phyloP scores from a whole-genome alignment of 2,113 vertebrate species.

The Dendropsophus ebraccatus region DNA sequence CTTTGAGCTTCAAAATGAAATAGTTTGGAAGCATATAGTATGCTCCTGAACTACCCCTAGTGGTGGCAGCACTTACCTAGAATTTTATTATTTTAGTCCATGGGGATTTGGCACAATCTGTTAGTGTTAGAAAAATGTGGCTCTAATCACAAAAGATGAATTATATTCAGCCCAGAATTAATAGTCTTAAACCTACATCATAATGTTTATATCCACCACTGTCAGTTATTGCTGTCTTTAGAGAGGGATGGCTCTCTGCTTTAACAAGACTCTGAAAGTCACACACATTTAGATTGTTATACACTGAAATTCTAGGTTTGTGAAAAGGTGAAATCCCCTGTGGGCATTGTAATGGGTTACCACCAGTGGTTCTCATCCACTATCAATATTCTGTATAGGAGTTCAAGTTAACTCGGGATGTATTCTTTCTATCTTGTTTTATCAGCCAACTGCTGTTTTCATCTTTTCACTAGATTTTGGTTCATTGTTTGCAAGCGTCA shows the following conservation, averaged over 20 bases:
- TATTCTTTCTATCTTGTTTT: neutral
- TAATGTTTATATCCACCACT: neutral
- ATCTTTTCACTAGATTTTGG: neutral
- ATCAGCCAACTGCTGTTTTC: neutral
- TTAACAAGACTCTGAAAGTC: neutral
- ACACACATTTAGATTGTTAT: neutral
- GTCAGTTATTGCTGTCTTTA: neutral
- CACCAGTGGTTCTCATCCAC: neutral
- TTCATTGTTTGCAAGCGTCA: neutral
- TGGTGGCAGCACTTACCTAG: too few species aligned
- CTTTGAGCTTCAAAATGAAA: too few species aligned
- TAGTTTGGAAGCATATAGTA: too few species aligned
- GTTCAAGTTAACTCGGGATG: too few species aligned
- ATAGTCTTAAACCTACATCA: neutral
- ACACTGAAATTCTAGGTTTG: neutral
- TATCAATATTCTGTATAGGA: too few species aligned
- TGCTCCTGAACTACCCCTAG: too few species aligned
- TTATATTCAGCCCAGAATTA: too few species aligned
- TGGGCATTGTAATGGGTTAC: neutral
- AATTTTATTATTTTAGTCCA: too few species aligned
- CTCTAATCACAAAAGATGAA: too few species aligned
- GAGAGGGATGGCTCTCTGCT: neutral
- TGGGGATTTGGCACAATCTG: too few species aligned
- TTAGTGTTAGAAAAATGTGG: too few species aligned
- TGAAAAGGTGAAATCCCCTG: neutral